A percentile compares a stretch with the other conserved stretches of the same genome.
Conservation (phyloP, 2,888 invertebrate genomes). For the Ormyrus labotus region DNA sequence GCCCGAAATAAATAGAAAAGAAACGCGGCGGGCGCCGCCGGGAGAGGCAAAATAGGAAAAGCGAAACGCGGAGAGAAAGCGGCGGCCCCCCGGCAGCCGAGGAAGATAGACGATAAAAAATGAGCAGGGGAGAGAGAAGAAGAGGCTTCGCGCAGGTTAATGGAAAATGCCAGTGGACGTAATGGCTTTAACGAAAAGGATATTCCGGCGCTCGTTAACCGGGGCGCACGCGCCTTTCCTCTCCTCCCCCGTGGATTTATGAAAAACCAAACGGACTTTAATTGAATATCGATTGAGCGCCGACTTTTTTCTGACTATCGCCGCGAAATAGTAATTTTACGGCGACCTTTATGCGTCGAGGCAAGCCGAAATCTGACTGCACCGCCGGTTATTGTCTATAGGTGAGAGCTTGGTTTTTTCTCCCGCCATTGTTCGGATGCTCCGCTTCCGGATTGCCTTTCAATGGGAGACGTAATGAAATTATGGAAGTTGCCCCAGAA, state of each 20-base stretch:
- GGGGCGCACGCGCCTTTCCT: neutral
- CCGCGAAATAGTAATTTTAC: too few relatives aligned
- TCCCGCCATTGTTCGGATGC: too few relatives aligned
- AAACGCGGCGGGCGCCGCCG: neutral
- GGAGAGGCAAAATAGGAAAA: constrained; percentile 11
- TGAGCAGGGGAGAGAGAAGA: constrained; percentile 9
- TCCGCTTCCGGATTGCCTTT: too few relatives aligned
- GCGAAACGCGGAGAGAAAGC: neutral
- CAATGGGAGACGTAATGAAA: too few relatives aligned
- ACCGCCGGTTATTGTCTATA: too few relatives aligned
- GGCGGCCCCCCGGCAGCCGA: neutral
- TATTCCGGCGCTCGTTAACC: constrained; percentile 48
- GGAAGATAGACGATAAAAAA: constrained; percentile 3
- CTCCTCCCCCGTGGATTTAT: constrained; percentile 36
- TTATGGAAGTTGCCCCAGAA: too few relatives aligned
- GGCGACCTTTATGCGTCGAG: too few relatives aligned
- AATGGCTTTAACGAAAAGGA: constrained; percentile 52
- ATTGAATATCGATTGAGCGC: constrained; percentile 52
- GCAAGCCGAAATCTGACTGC: too few relatives aligned
- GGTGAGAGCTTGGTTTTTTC: too few relatives aligned
- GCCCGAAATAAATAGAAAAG: constrained; percentile 6
- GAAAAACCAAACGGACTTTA: constrained; percentile 51
- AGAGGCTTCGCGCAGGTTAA: constrained; percentile 34
- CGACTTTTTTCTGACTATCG: constrained; percentile 16
- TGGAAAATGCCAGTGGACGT: constrained; percentile 47